These are phyloP conservation scores for Cantharis lateralis DNA, from an alignment of 2,888 invertebrate species.

Conservation along the genomic window DNA sequence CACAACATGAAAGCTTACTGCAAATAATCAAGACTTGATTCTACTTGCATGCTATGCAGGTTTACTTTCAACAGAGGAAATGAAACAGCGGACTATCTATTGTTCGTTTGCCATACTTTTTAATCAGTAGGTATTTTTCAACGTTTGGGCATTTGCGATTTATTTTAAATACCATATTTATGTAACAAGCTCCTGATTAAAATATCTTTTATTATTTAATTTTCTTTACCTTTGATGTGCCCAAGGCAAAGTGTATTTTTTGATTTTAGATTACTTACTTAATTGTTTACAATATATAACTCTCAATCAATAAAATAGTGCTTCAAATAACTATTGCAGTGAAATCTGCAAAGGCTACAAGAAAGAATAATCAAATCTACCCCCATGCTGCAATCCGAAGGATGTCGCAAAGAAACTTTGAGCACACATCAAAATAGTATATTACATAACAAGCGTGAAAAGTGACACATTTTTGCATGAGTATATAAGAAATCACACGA, in stretches of 20 bases:
- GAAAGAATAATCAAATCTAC: not conserved
- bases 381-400: too few species aligned
- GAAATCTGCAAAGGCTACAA: not conserved
- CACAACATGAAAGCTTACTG: conserved; percentile 11
- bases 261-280: not conserved
- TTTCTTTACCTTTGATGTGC: not conserved
- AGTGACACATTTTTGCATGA: too few species aligned
- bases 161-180: not conserved
- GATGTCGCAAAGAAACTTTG: not conserved
- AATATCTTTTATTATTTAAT: not conserved
- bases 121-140: not conserved
- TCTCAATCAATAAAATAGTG: not conserved
- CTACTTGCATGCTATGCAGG: conserved; percentile 15
- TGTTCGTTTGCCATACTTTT: conserved; percentile 25
- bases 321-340: not conserved
- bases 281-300: not conserved
- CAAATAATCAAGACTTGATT: conserved; percentile 19
- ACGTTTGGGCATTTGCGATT: not conserved
- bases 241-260: too few species aligned
- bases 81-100: conserved; percentile 24
- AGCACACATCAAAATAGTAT: too few species aligned
- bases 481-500: too few species aligned
- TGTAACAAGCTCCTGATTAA: not conserved
- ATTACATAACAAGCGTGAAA: too few species aligned
- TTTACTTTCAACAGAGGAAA: conserved; percentile 25